A percentile compares a stretch with the other conserved stretches of the same genome.
These are phyloP conservation scores for Hymenochirus boettgeri DNA, from an alignment of 2,113 vertebrate genomes.

Conservation along the genomic window DNA sequence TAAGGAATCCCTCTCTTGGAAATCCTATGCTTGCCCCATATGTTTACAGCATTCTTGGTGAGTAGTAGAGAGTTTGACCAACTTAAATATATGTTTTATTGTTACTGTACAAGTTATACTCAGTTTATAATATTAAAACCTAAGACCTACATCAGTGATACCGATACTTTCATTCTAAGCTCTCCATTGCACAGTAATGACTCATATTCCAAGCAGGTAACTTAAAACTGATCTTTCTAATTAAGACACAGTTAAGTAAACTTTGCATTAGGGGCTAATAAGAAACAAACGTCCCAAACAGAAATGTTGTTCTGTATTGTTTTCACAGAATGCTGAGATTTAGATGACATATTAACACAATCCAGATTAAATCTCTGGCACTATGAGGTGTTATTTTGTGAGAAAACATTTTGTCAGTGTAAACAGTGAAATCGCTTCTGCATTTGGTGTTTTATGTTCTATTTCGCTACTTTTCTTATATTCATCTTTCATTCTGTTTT, in stretches of 20 bases:
- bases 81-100: too few relatives aligned
- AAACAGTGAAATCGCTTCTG: conserved; percentile 62
- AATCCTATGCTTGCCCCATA: too few relatives aligned
- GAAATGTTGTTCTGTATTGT: conserved; percentile 8
- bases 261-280: conserved; percentile 8
- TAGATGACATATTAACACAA: conserved; percentile 25
- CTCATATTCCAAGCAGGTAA: neutral
- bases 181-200: neutral
- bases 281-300: conserved; percentile 9
- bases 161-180: neutral
- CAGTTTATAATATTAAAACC: neutral
- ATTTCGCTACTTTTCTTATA: conserved; percentile 44
- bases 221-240: neutral
- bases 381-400: conserved; percentile 50
- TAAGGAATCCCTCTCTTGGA: too few relatives aligned
- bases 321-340: conserved; percentile 18
- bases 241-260: neutral
- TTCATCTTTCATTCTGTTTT: conserved; percentile 19
- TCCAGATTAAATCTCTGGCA: conserved; percentile 59
- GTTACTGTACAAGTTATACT: too few relatives aligned
- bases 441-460: conserved; percentile 45
- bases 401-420: conserved; percentile 59
- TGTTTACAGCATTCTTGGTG: too few relatives aligned
- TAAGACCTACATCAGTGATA: neutral
- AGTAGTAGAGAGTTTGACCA: too few relatives aligned